phyloP scores from a whole-genome alignment of 2,113 vertebrate genomes.

The Platysternon megacephalum region DNA sequence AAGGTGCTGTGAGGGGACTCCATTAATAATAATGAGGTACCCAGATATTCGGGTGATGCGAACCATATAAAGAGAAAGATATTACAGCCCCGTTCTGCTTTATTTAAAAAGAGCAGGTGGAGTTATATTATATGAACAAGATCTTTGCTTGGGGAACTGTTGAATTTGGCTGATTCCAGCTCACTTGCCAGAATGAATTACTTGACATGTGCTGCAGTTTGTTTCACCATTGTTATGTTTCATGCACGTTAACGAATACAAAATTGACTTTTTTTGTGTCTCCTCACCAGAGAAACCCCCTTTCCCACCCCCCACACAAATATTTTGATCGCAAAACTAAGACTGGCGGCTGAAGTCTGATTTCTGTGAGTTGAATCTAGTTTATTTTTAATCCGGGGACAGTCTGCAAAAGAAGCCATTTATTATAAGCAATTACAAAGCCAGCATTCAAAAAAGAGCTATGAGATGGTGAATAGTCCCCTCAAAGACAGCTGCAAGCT shows the following conservation, averaged over 20 bases:
- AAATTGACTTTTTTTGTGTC: not conserved
- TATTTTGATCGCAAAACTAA: not conserved
- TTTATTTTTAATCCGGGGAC: not conserved
- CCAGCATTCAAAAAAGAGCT: not conserved
- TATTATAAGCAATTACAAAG: not conserved
- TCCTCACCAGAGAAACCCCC: not conserved
- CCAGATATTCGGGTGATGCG: not conserved
- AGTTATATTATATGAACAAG: not conserved
- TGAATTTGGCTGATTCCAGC: not conserved
- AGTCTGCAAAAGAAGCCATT: not conserved
- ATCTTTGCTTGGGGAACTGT: not conserved
- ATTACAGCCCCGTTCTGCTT: not conserved
- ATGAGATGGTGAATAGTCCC: not conserved
- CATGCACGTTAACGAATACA: not conserved
- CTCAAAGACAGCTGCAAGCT: not conserved
- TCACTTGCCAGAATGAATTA: not conserved
- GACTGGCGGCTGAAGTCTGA: not conserved
- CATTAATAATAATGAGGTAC: not conserved
- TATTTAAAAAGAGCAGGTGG: not conserved
- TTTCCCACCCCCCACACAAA: not conserved
- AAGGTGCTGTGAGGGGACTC: not conserved
- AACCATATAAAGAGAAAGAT: not conserved
- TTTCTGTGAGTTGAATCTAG: not conserved
- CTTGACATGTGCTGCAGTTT: not conserved
- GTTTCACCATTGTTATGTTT: not conserved